Percentiles rank a stretch among this genome's conserved stretches.
These are phyloP conservation scores for Spea multiplicata DNA, from an alignment of 2,113 vertebrate genomes.

Conservation along the genomic window DNA sequence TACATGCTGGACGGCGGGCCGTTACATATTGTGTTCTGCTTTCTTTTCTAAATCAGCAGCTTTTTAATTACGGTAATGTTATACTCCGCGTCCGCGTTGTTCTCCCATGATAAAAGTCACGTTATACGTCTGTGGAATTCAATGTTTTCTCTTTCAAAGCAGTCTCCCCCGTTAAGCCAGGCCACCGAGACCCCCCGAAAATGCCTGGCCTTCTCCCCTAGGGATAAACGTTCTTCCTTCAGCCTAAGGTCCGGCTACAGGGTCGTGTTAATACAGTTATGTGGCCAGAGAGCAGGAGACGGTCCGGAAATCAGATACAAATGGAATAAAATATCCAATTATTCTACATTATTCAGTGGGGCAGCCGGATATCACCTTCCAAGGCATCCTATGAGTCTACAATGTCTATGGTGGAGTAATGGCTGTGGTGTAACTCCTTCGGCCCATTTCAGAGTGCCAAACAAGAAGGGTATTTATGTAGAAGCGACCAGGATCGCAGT, in stretches of 20 bases:
- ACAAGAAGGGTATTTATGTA: too few relatives aligned
- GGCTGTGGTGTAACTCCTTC: too few relatives aligned
- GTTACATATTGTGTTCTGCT: conserved; percentile 35
- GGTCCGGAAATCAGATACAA: too few relatives aligned
- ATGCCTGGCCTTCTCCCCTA: not conserved
- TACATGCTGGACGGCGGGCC: conserved; percentile 15
- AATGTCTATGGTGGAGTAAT: too few relatives aligned
- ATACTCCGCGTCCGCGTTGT: conserved; percentile 26
- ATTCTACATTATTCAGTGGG: too few relatives aligned
- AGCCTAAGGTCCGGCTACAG: conserved; percentile 3
- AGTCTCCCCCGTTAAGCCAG: conserved; percentile 15
- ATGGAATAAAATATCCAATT: too few relatives aligned
- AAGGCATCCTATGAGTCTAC: too few relatives aligned
- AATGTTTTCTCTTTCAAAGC: conserved; percentile 35
- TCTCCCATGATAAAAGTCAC: conserved; percentile 37
- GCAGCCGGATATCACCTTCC: too few relatives aligned
- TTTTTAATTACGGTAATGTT: conserved; percentile 40
- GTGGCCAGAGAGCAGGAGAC: too few relatives aligned
- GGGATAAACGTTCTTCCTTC: conserved; percentile 1
- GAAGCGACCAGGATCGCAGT: too few relatives aligned
- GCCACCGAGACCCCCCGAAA: conserved; percentile 13
- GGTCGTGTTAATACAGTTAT: not conserved
- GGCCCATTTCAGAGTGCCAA: too few relatives aligned
- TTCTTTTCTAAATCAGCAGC: conserved; percentile 38
- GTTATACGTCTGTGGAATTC: conserved; percentile 29